Base-by-base conservation (phyloP, 1,140 invertebrate genomes). In the Hylaeus volcanicus region DNA sequence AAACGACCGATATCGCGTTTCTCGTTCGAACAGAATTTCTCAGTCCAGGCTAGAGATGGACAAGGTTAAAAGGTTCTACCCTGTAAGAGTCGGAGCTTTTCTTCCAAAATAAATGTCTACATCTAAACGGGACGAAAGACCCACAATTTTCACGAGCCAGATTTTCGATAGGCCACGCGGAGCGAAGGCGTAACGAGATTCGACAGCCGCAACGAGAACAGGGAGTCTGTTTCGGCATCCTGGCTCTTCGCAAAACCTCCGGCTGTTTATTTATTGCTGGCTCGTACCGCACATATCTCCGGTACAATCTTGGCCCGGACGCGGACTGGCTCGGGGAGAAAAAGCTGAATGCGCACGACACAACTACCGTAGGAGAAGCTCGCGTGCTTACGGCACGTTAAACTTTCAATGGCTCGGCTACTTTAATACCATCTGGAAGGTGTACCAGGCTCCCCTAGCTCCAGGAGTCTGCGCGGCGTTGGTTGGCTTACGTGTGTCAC, bases 351-450 rank as follows among this genome's bases (percentile, higher is more conserved):
- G 72, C 71, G 85, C 85, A 43, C 81, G 83, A 87, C 85, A 74
- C 76, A 55, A 74, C 61, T 85, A 81, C 39, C 72, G 66, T 56
- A 56, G 85, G 60, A 83, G 82, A 81, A 79, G 74, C 51, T 85
- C 81, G 85, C 79, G 81, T 84, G 79, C 88, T 88, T 82, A 88
- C 79, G 85, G 80, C 79, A 86, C 85, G 85, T 88, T 88, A 88
- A 89, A 89, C 81, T 87, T 89, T 89, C 88, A 88, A 88, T 89
- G 82, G 83, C 71, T 83, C 51, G 72, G 82, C 75, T 85, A 87
- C 81, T 87, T 88, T 89, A 87, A 85, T 82, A 80, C 77, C 71
- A 86, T 84, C 83, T 81, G 71, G 81, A 81, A 87, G 77, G 78
- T 70, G 80, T 71, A 86, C 48, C 69, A 15, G 71, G 61, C n/a